Base-by-base conservation (phyloP, 2,113 vertebrate species). In the Nicator chloris region DNA sequence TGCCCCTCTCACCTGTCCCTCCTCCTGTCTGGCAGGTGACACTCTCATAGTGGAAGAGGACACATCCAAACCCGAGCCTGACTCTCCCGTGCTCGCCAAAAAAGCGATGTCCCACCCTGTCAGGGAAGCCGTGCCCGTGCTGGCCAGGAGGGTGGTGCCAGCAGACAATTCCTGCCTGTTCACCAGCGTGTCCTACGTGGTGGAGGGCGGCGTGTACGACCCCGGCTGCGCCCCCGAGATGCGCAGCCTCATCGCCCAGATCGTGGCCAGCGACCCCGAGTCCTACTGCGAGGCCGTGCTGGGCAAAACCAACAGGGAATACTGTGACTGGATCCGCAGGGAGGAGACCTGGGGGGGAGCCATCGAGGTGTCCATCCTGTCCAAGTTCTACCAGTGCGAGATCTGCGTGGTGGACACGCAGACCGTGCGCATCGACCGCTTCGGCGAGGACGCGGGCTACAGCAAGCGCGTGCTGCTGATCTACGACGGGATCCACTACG, bases 111-210 rank as follows among this genome's bases (percentile, higher is more conserved):
- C 97, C 17, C 92, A 87, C 33, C 93, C 96, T 0, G 93, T 96
- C 5, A 97, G 97, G 96, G 98, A 98, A n/a, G 70, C 95, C 4
- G 83, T 94, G 20, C 99, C 99, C 0, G 95, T 97, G 49, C 98
- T 99, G 60, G 95, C 97, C 13, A 98, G 99, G 28, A 98, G 98
- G 5, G 97, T 98, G 1, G 99, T 99, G 26, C 99, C 99, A 0
- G 99, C 99, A 7, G 99, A 99, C 96, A 99, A 99, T 94, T 99
- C 99, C 7, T 99, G 99, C 93, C 98, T 99, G 82, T 99, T 99
- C 97, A 99, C 99, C 93, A 99, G 99, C n/a, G 97, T 99, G 27
- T 98, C 97, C 96, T 99, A 99, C 30, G 99, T 99, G 73, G 98
- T 99, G 71, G 99, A 99, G 96, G 99, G 99, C 1, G 99, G 99